These are phyloP conservation scores for Psilopogon haemacephalus DNA, from an alignment of 2,113 vertebrate genomes.

Conservation along the genomic window DNA sequence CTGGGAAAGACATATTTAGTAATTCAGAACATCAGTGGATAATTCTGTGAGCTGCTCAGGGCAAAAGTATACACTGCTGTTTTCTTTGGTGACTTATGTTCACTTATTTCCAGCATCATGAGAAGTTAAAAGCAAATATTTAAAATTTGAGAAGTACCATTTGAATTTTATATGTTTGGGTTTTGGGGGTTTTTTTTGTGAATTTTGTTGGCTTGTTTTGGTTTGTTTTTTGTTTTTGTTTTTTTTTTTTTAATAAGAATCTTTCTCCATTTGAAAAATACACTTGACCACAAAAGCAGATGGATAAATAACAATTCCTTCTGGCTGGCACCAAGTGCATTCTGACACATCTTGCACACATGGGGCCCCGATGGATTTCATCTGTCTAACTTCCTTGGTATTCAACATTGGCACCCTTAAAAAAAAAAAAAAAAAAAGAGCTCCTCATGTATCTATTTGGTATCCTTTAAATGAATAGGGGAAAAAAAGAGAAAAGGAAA, in stretches of 20 bases:
- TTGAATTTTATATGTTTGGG: not conserved
- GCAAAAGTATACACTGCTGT: not conserved
- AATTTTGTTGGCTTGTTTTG: too few species aligned
- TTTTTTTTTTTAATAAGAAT: not conserved
- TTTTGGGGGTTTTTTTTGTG: too few species aligned
- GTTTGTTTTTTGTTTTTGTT: too few species aligned
- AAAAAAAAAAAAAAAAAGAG: not conserved
- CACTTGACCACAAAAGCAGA: not conserved
- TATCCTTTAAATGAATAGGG: not conserved
- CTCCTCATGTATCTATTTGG: not conserved
- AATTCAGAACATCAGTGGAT: not conserved
- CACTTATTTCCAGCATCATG: rapidly evolving
- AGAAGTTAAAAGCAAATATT: not conserved
- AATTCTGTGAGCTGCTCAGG: not conserved
- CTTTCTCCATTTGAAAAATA: not conserved
- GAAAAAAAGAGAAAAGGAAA: not conserved
- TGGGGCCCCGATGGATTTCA: not conserved
- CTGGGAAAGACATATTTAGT: not conserved
- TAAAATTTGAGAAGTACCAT: not conserved
- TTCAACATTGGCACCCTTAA: not conserved
- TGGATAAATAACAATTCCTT: not conserved
- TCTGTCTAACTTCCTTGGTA: not conserved
- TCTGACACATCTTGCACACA: not conserved
- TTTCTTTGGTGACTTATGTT: not conserved
- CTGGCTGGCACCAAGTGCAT: not conserved